Evolutionary conservation across 23 tunicate genomes (phyloP).

Genomic region (Styela clava): DNA sequence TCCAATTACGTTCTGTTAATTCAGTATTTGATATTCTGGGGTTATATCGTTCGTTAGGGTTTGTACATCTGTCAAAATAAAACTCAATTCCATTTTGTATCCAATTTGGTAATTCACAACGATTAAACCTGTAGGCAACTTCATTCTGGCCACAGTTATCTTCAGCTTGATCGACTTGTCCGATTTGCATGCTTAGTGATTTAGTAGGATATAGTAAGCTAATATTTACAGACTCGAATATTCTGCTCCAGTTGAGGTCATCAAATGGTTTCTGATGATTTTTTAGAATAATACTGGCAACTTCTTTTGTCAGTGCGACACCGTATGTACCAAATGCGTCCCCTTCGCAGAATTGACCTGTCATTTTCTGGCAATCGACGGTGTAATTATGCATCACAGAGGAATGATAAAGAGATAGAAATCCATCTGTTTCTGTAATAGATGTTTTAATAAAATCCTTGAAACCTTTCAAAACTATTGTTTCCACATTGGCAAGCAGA

Average conservation of each 20-base stretch:
- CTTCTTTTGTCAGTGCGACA: background rate
- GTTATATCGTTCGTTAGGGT: background rate
- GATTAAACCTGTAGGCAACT: slow-evolving; percentile 6
- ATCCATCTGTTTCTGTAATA: background rate
- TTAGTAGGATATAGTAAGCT: slow-evolving; percentile 2
- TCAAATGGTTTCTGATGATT: background rate
- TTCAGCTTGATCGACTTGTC: slow-evolving; percentile 7
- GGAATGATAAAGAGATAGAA: slow-evolving; percentile 13
- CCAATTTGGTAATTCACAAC: slow-evolving; percentile 10
- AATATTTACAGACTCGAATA: background rate
- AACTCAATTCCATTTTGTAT: slow-evolving; percentile 16
- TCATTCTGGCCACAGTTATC: slow-evolving; percentile 16
- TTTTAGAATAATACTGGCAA: background rate
- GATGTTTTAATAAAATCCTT: background rate
- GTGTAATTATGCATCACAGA: background rate
- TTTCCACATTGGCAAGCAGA: background rate
- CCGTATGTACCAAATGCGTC: background rate
- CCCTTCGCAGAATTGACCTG: background rate
- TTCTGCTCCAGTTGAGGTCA: background rate
- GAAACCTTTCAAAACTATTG: background rate
- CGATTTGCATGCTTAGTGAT: slow-evolving; percentile 1
- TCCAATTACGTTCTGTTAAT: background rate
- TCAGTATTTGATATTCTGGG: background rate
- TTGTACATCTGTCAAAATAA: slow-evolving; percentile 14
- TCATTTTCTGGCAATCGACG: background rate